Conservation (phyloP, 2,888 invertebrate species). For the Geophilus truncorum region DNA sequence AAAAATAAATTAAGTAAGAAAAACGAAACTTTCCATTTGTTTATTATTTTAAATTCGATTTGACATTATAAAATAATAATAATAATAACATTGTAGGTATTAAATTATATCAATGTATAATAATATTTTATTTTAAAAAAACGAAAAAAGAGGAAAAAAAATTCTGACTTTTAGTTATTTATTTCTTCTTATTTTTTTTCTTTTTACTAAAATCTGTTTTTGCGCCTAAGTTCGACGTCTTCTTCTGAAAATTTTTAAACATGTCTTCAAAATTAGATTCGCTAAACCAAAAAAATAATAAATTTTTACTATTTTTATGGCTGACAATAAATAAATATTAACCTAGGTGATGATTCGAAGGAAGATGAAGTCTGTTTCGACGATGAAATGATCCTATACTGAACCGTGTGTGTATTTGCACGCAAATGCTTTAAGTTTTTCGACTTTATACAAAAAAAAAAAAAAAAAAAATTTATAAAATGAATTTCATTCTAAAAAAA, state of each 20-base stretch:
- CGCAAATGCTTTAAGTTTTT: constrained; percentile 71
- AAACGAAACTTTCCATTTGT: constrained; percentile 35
- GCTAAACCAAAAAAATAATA: constrained; percentile 46
- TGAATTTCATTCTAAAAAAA: too few species aligned
- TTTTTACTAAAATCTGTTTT: constrained; percentile 38
- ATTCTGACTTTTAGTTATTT: background rate
- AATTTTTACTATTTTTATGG: background rate
- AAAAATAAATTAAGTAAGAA: background rate
- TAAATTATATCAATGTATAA: background rate
- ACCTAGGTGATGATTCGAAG: constrained; percentile 11
- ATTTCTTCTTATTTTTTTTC: constrained; percentile 28
- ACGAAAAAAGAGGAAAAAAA: background rate
- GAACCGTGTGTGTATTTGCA: constrained; percentile 86
- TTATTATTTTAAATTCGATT: constrained; percentile 31
- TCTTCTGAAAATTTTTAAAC: constrained; percentile 63
- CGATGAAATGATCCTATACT: constrained; percentile 71
- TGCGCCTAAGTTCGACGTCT: constrained; percentile 43
- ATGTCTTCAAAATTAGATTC: constrained; percentile 76
- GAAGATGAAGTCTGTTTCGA: constrained; percentile 50
- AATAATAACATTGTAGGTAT: background rate
- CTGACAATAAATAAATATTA: background rate
- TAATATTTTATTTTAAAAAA: background rate
- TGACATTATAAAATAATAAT: background rate
- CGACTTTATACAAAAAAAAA: constrained; percentile 46
- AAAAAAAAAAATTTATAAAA: constrained; percentile 36